Evolutionary conservation across 2,888 invertebrate species (phyloP).

Genomic region (Leptopilina myrica): DNA sequence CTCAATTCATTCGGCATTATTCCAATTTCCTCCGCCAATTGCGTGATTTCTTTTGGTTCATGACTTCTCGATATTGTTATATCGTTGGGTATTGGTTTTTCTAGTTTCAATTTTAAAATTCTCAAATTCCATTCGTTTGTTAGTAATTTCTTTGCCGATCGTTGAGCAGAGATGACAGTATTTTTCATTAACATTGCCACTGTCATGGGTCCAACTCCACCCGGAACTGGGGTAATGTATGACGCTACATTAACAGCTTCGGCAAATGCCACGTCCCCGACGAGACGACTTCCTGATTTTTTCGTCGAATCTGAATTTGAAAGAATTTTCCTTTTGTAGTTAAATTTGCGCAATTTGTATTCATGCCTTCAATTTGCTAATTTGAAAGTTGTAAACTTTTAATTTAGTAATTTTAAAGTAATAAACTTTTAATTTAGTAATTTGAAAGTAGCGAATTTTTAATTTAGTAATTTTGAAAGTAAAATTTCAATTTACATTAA

Average conservation of each 20-base stretch:
- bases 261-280: slow-evolving; percentile 96
- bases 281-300: slow-evolving; percentile 88
- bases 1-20: slow-evolving; percentile 89
- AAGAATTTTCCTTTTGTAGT: background rate
- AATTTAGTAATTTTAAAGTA: too few species aligned
- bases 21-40: slow-evolving; percentile 91
- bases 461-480: too few species aligned
- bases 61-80: slow-evolving; percentile 93
- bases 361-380: too few species aligned
- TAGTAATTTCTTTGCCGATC: slow-evolving; percentile 80
- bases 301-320: slow-evolving; percentile 83
- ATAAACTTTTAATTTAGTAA: too few species aligned
- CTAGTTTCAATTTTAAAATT: slow-evolving; percentile 81
- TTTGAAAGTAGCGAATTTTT: too few species aligned
- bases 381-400: too few species aligned
- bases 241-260: slow-evolving; percentile 89
- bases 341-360: background rate
- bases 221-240: slow-evolving; percentile 95
- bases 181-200: slow-evolving; percentile 98
- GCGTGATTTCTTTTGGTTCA: slow-evolving; percentile 88
- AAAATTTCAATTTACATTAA: too few species aligned
- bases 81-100: slow-evolving; percentile 93
- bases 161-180: slow-evolving; percentile 90
- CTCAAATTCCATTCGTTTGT: slow-evolving; percentile 84
- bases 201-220: slow-evolving; percentile 99